A percentile compares a stretch with the other conserved stretches of the same genome.
Conservation (phyloP, 1,140 invertebrate genomes). For the Magallana gigas region DNA sequence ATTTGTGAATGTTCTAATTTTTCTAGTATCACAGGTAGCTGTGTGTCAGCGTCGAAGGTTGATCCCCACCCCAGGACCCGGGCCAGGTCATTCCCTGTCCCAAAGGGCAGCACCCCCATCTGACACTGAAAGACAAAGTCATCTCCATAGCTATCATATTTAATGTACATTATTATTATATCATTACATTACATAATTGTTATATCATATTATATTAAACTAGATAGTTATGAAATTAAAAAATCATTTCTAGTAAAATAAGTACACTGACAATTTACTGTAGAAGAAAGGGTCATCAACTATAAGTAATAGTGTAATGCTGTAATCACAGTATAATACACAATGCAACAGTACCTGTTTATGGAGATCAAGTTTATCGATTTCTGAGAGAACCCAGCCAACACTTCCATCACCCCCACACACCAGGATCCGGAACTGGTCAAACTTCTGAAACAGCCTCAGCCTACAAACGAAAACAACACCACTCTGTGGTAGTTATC, state of each 20-base stretch:
- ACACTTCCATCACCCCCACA: slow-evolving; percentile 98
- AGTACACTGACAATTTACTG: background rate
- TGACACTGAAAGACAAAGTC: slow-evolving; percentile 71
- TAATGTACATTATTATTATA: background rate
- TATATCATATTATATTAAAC: too few relatives aligned
- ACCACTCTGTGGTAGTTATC: background rate
- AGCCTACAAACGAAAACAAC: slow-evolving; percentile 80
- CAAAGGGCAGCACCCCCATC: slow-evolving; percentile 89
- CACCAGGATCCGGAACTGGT: slow-evolving; percentile 94
- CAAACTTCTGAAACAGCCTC: slow-evolving; percentile 96
- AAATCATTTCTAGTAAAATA: background rate
- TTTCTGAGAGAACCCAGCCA: slow-evolving; percentile 97
- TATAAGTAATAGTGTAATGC: too few relatives aligned
- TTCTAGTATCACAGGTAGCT: slow-evolving; percentile 93
- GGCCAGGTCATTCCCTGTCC: slow-evolving; percentile 97
- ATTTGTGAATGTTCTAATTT: slow-evolving; percentile 96
- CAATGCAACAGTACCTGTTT: slow-evolving; percentile 69
- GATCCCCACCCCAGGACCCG: slow-evolving; percentile 97
- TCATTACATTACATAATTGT: background rate
- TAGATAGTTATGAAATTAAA: too few relatives aligned
- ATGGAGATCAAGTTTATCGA: slow-evolving; percentile 86
- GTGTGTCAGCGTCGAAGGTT: slow-evolving; percentile 96
- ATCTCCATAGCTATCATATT: background rate
- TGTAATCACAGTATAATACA: background rate
- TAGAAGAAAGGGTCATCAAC: background rate